Evolutionary conservation across 2,888 invertebrate genomes (phyloP).

Genomic region (Ypsolopha sequella): DNA sequence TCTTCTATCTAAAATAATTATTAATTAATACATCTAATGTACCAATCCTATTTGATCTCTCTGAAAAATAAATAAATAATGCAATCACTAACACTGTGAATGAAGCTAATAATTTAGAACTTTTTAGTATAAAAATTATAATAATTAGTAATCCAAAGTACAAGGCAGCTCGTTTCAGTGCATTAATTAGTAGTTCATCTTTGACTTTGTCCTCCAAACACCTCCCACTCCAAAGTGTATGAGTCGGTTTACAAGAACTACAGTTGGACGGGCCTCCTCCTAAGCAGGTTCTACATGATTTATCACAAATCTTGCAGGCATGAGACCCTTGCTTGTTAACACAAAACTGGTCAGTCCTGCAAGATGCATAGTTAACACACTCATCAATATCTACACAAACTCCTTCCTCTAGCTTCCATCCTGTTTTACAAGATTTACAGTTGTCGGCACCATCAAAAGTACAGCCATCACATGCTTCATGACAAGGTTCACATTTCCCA

Average conservation of each 20-base stretch:
- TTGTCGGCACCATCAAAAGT: constrained; percentile 76
- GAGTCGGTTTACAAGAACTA: constrained; percentile 73
- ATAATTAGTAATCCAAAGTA: constrained; percentile 37
- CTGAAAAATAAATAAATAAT: constrained; percentile 35
- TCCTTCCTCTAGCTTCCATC: constrained; percentile 79
- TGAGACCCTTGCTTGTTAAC: constrained; percentile 88
- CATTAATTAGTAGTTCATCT: constrained; percentile 26
- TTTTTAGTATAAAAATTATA: constrained; percentile 26
- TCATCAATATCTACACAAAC: constrained; percentile 89
- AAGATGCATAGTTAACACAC: constrained; percentile 70
- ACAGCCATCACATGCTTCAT: constrained; percentile 84
- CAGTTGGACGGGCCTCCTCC: constrained; percentile 92
- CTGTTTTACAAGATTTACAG: constrained; percentile 67
- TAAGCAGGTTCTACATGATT: constrained; percentile 83
- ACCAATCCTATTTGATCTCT: constrained; percentile 24
- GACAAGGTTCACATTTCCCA: constrained; percentile 82
- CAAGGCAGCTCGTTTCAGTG: constrained; percentile 25
- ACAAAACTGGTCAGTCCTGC: constrained; percentile 82
- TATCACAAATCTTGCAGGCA: constrained; percentile 84
- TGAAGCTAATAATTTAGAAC: constrained; percentile 27
- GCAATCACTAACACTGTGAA: constrained; percentile 27
- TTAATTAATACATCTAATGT: constrained; percentile 21
- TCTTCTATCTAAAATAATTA: neutral
- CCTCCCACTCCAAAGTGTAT: constrained; percentile 35
- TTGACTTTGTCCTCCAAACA: constrained; percentile 36